Evolutionary conservation across 1,140 invertebrate genomes (phyloP), one percentile per base, ranked within the genome.

Genomic region (Zaprionus taronus): DNA sequence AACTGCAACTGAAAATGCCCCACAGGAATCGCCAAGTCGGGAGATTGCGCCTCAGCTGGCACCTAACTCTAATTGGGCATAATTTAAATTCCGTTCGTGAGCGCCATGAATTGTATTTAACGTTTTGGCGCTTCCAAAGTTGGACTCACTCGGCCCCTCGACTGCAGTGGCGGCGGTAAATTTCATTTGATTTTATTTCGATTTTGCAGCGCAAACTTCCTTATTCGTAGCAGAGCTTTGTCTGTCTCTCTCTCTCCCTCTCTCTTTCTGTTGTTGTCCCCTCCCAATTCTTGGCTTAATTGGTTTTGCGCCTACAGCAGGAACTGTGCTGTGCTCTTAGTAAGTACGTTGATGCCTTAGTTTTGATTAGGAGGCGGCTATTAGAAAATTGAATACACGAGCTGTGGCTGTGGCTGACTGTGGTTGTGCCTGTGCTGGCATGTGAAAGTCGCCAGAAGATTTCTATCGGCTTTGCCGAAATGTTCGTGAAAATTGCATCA

Each of bases 51-150:
- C 68, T 69, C 56, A 70, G 83, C 81, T 75, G 67, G 79, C 86
- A 90, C 85, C 82, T 90, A 90, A 82, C 85, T 90, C 85, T 90
- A 90, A 90, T 90, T 90, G 85, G 85, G 86, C 85, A 90, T 90
- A 90, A 90, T 90, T 90, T 90, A 90, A 90, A 90, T 90, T 90
- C 85, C 85, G 80, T 66, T 90, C 85, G 85, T 90, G 85, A 90
- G 85, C 85, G 85, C 86, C 84, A 89, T 89, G 84, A 89, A 89
- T 87, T 87, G 84, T 83, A 87, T 89, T 89, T 90, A 89, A 90
- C 79, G 85, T 90, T 89, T 90, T 90, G 85, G 86, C 85, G 85
- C 85, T 90, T 91, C 85, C 86, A 83, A 90, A 80, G 77, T 85
- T 85, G 79, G 76, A 58, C 24, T 38, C 57, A 20, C 67, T 60